Evolutionary conservation across 2,888 invertebrate species (phyloP).

Genomic region (Pollenia angustigena): DNA sequence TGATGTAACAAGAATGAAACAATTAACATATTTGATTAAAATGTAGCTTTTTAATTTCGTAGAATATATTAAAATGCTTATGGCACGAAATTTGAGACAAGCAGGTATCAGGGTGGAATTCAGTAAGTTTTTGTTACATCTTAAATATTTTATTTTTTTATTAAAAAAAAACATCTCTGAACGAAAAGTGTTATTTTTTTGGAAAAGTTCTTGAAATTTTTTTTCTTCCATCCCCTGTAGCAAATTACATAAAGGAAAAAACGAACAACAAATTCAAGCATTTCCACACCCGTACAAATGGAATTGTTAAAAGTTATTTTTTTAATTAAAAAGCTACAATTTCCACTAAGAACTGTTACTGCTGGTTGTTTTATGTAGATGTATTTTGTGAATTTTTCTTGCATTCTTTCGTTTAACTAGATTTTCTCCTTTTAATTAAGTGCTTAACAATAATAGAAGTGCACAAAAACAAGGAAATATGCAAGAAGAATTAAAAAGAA

Average conservation of each 20-base stretch:
- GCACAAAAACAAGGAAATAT: not conserved
- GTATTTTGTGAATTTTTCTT: not conserved
- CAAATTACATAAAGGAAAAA: not conserved
- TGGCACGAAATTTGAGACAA: no score
- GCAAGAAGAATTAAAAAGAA: not conserved
- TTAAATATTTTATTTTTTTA: no score
- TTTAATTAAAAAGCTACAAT: slow-evolving; percentile 34
- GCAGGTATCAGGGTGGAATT: no score
- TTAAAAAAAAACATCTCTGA: no score
- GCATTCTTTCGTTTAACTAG: slow-evolving; percentile 12
- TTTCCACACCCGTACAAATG: not conserved
- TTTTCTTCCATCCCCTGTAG: not conserved
- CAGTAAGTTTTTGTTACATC: no score
- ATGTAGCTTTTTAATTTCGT: no score
- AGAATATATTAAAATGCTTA: no score
- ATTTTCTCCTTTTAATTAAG: slow-evolving; percentile 59
- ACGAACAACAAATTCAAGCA: not conserved
- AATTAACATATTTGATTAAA: no score
- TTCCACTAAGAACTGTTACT: not conserved
- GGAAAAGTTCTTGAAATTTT: no score
- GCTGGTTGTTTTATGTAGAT: not conserved
- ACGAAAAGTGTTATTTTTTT: no score
- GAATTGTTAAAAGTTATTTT: slow-evolving; percentile 17
- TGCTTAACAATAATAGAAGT: slow-evolving; percentile 28
- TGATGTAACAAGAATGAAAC: no score